These are phyloP conservation scores for Tetropium fuscum DNA, from an alignment of 2,888 invertebrate species.

Conservation along the genomic window DNA sequence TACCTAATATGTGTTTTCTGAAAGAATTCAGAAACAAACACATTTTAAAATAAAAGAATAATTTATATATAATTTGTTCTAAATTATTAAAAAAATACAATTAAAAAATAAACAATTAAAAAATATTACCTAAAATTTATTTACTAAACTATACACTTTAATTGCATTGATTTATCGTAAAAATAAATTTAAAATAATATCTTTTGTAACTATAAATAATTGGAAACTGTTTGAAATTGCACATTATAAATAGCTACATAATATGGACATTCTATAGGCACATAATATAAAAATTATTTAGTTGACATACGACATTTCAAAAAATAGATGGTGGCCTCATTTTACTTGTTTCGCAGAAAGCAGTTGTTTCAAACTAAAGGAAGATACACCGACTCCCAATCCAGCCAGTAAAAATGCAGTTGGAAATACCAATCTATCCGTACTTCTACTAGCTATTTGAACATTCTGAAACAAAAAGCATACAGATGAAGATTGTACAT, in stretches of 20 bases:
- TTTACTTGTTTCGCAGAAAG: conserved; percentile 38
- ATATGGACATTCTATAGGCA: conserved; percentile 10
- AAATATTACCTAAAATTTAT: conserved; percentile 16
- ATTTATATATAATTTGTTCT: too few relatives aligned
- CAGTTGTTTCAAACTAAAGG: conserved; percentile 62
- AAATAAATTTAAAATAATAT: conserved; percentile 61
- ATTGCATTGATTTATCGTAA: conserved; percentile 43
- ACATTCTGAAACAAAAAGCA: conserved; percentile 35
- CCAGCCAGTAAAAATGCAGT: conserved; percentile 62
- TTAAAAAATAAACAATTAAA: conserved; percentile 4
- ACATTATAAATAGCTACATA: conserved; percentile 30
- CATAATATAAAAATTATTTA: not conserved
- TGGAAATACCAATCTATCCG: conserved; percentile 59
- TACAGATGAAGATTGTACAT: not conserved
- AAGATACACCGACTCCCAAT: conserved; percentile 61
- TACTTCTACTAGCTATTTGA: conserved; percentile 15
- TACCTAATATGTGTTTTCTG: not conserved
- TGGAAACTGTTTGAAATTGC: conserved; percentile 46
- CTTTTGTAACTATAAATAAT: conserved; percentile 55
- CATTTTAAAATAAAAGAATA: too few relatives aligned
- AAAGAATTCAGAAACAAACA: too few relatives aligned
- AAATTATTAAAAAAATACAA: conserved; percentile 1
- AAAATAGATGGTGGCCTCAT: conserved; percentile 30
- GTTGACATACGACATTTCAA: conserved; percentile 6
- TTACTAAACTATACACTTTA: not conserved